Evolutionary conservation across 2,888 invertebrate genomes (phyloP), one percentile per base, ranked within the genome.

Genomic region (Andrena flavipes): DNA sequence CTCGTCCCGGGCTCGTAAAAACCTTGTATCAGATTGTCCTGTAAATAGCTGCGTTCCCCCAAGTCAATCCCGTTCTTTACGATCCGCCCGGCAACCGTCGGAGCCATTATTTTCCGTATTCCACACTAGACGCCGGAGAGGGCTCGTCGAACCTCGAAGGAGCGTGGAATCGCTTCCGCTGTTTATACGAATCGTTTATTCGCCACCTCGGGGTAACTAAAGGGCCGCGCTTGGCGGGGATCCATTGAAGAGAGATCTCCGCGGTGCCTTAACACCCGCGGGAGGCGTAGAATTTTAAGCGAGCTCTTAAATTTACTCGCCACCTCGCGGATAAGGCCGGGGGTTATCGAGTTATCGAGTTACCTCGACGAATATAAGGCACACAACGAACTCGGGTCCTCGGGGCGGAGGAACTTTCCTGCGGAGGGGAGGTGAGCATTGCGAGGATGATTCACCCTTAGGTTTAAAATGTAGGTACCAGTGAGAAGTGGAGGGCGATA

Each of bases 261-360:
- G 67, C 35, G 70, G 64, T 20, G 59, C 49, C 60, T 75, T 42
- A 54, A 33, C 56, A 67, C 42, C 63, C 49, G 64, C 33, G 63
- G 73, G 54, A 65, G 75, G 63, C 84, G 67, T 56, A 63, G 87
- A 88, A 89, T 90, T 90, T 88, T 86, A 87, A 90, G 76, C 77
- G 71, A 63, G 35, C 75, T 80, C 77, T 87, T 87, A 88, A 81
- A 90, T 86, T 86, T 82, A 81, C 70, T 81, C 80, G 85, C 65
- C 82, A 65, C 60, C 79, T 71, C 77, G 73, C 65, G 80, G 85
- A 84, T 88, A 86, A 84, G 81, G 82, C 87, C 84, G 86, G 76
- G 69, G 76, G 82, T 89, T 88, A 89, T 84, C 87, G 79, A 86
- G 83, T 89, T 88, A 87, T 86, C 85, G 82, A 78, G 81, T 87